Evolutionary conservation across 2,113 vertebrate species (phyloP).

Genomic region (Rhegmatorhina hoffmannsi): DNA sequence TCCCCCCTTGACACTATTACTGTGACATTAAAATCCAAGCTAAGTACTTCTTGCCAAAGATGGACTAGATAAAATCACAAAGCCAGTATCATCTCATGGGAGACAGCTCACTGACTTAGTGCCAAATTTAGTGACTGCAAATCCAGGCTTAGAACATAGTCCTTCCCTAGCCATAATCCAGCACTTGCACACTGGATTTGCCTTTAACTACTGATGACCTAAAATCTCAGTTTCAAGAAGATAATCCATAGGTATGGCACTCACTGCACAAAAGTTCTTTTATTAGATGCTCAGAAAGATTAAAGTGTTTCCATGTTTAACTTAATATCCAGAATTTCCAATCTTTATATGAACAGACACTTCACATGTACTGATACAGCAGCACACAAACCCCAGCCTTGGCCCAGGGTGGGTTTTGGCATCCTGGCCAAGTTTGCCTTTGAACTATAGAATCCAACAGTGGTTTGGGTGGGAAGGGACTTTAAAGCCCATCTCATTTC

Average conservation of each 20-base stretch:
- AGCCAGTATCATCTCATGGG: slow-evolving; percentile 26
- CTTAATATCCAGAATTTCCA: background rate
- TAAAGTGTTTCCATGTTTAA: background rate
- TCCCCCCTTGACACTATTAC: background rate
- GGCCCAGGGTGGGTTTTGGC: background rate
- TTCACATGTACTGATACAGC: background rate
- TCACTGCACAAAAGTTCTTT: background rate
- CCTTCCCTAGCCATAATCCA: slow-evolving; percentile 43
- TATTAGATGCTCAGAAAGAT: background rate
- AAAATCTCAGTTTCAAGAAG: background rate
- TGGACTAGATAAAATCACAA: slow-evolving; percentile 23
- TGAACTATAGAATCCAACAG: background rate
- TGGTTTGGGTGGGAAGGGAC: background rate
- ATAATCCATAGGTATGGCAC: background rate
- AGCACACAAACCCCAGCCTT: background rate
- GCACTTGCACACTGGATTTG: slow-evolving; percentile 20
- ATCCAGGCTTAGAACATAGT: slow-evolving; percentile 47
- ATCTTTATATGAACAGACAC: background rate
- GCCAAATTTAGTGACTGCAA: slow-evolving; percentile 49
- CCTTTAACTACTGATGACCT: slow-evolving; percentile 8
- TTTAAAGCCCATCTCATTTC: background rate
- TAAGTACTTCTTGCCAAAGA: slow-evolving; percentile 43
- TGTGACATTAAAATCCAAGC: slow-evolving; percentile 43
- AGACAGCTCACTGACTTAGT: slow-evolving; percentile 36
- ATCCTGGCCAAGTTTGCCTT: background rate